Percentiles rank a stretch among this genome's conserved stretches.
Evolutionary conservation across 1,140 invertebrate genomes (phyloP).

Genomic region (Bactericera cockerelli): DNA sequence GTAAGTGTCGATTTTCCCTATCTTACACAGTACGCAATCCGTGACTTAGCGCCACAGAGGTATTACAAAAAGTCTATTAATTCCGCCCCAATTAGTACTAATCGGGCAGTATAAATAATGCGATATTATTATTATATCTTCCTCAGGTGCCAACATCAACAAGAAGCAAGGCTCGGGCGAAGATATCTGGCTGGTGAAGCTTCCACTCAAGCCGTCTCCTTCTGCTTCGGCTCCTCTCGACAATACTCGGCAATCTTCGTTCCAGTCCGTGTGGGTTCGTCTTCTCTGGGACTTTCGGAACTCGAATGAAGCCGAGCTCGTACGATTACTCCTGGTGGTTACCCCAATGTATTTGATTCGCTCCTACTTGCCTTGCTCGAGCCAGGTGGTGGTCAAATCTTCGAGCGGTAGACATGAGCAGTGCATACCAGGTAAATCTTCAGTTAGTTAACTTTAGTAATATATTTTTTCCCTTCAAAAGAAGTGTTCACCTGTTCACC

Average conservation of each 20-base stretch:
- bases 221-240: too few relatives aligned
- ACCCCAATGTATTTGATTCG: constrained; percentile 15
- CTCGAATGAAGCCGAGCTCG: neutral
- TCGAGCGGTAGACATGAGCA: constrained; percentile 13
- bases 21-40: too few relatives aligned
- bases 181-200: neutral
- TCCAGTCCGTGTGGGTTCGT: constrained; percentile 5
- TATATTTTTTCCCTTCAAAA: neutral
- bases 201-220: neutral
- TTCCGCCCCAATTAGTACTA: too few relatives aligned
- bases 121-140: too few relatives aligned
- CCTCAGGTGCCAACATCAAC: constrained; percentile 7
- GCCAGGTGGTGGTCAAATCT: too few relatives aligned
- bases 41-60: too few relatives aligned
- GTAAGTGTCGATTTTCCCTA: too few relatives aligned
- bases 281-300: constrained; percentile 3
- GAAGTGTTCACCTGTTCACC: neutral
- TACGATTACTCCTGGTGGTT: constrained; percentile 11
- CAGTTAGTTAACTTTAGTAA: neutral
- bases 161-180: neutral
- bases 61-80: too few relatives aligned
- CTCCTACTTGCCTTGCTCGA: constrained; percentile 15
- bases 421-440: neutral
- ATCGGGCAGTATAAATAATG: too few relatives aligned
- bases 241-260: neutral